Evolutionary conservation across 2,888 invertebrate species (phyloP), one percentile per base, ranked within the genome.

Genomic region (Leptinotarsa haldemani): DNA sequence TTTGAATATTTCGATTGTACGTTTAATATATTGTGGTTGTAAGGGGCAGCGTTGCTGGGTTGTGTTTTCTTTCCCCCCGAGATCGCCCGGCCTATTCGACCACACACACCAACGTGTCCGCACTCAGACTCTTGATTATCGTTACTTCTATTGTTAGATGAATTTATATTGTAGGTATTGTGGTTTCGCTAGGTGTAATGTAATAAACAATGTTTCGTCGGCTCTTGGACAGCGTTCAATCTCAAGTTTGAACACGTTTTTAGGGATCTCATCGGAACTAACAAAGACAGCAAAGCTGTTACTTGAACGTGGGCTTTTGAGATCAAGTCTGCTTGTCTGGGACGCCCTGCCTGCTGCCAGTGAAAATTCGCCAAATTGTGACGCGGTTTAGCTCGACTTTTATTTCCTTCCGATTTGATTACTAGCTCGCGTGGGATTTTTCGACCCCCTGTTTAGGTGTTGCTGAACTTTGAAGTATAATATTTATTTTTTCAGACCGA

Each of bases 11-110:
- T 72, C 72, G 66, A 70, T 66, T 72, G 61, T 72, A 71, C 90
- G 46, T 90, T 81, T 75, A 78, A 90, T 90, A 91, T 91, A 92
- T 91, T 92, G 91, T 92, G 92, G 92, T 90, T 92, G 91, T 90
- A 91, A 91, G 91, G 91, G 90, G 80, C 80, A 83, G 84, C 82
- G 83, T 83, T 82, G 83, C 84, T 85, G 85, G 83, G 84, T 85
- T 85, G 82, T 83, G 82, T 85, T 84, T 81, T 83, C 82, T 80
- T 81, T 61, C 12, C 56, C 18, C 56, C 56, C 56, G 56, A 56
- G 9, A 20, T 56, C 56, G 20, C 20, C 52, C 18, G 52, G 52
- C 52, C 7, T 18, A 12, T 18, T 52, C 52, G 52, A 52, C 40
- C 40, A 40, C 9, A 40, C 40, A 40, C 40, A 40, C 40, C 40